Evolutionary conservation across 1,140 invertebrate genomes (phyloP), one percentile per base, ranked within the genome.

Genomic region (Drosophila elegans): DNA sequence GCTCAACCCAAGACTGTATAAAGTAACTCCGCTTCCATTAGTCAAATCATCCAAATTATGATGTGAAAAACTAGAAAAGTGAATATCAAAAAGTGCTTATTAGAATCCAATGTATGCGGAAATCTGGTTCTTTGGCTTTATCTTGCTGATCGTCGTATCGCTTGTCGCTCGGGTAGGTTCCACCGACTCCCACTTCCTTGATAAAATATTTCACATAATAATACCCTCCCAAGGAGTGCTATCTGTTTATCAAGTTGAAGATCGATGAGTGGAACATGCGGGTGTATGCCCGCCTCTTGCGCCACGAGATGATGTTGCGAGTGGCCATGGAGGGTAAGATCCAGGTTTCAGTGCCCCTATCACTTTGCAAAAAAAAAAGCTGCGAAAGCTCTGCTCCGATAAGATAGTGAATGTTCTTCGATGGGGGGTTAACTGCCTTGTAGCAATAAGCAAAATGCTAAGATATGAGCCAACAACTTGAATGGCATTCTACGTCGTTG

Each of bases 301-400:
- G 84, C 25, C 84, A 81, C 32, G 83, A 88, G 78, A 73, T 89
- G 67, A 69, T 88, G 79, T 59, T 88, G 53, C 71, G 72, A 3
- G 39, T 79, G 45, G 75, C 84, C 62, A 71, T 88, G 21, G 84
- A 88, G 53, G 83, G 83, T 88, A 88, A 88, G 83, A 74, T 63
- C 60, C 16, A n/a, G 3, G 49, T 54, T 62, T 34, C 45, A 44
- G 9, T 10, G 36, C 34, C 21, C 54, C 52, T 21, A 55, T n/a
- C 9, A 10, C 13, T 48, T 25, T 32, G 46, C 3, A 56, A 54
- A 36, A 56, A 54, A 32, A 42, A 77, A 67, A 60, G 46, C 74
- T 56, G 25, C 51, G 49, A 57, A 61, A 45, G 49, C 51, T 51
- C 11, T 9, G 0, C 4, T 44, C 16, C 16, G 68, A 72, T 72